These are phyloP conservation scores for Pteromalus puparum DNA, from an alignment of 1,140 invertebrate species.

Conservation along the genomic window DNA sequence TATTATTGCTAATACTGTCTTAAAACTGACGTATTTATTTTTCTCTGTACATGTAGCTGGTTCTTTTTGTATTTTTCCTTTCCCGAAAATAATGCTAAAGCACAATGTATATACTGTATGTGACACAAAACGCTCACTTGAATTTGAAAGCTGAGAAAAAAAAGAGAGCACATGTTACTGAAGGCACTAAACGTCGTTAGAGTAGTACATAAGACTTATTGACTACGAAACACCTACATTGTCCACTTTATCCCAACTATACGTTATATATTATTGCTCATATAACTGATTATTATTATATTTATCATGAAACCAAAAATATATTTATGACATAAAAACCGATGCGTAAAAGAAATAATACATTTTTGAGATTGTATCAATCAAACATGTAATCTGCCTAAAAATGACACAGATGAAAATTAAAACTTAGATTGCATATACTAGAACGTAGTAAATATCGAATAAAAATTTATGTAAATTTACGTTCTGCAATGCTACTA, in stretches of 20 bases:
- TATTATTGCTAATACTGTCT: background rate
- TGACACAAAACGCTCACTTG: conserved; percentile 42
- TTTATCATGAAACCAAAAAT: conserved; percentile 54
- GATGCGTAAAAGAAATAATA: conserved; percentile 34
- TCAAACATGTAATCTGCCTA: conserved; percentile 50
- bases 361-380: conserved; percentile 48
- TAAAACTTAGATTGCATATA: conserved; percentile 46
- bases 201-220: conserved; percentile 17
- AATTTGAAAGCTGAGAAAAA: conserved; percentile 1
- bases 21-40: conserved; percentile 11
- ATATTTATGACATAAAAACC: conserved; percentile 46
- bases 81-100: conserved; percentile 12
- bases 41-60: conserved; percentile 2
- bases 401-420: conserved; percentile 37
- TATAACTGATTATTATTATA: conserved; percentile 48
- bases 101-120: conserved; percentile 45
- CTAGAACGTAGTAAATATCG: conserved; percentile 45
- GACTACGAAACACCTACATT: conserved; percentile 9
- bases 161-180: conserved; percentile 43
- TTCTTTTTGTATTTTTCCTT: conserved; percentile 27
- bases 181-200: conserved; percentile 46
- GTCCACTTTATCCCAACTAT: conserved; percentile 46
- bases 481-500: conserved; percentile 34
- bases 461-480: conserved; percentile 51
- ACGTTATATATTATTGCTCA: conserved; percentile 34